Percentiles rank a stretch among this genome's conserved stretches.
These are phyloP conservation scores for Eubasilissa regina DNA, from an alignment of 1,140 invertebrate species.

Conservation along the genomic window DNA sequence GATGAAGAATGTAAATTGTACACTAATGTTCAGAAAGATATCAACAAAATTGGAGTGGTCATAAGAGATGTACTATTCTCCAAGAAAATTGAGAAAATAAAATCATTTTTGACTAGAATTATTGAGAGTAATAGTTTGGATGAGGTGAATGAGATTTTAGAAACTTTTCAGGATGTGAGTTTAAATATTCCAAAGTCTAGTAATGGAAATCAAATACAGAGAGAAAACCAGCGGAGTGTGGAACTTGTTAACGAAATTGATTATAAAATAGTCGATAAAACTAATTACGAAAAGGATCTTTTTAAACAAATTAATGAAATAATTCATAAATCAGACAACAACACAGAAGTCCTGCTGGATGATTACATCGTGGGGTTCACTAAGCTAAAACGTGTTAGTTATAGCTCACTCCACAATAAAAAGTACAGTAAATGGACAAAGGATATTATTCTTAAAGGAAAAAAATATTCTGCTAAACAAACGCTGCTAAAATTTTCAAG, in stretches of 20 bases:
- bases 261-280: background rate
- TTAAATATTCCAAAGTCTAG: background rate
- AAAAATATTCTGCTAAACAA: background rate
- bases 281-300: background rate
- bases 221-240: background rate
- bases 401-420: background rate
- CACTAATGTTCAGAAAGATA: slow-evolving; percentile 16
- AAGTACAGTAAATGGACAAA: background rate
- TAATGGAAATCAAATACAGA: background rate
- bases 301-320: background rate
- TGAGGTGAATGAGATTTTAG: background rate
- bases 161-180: background rate
- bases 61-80: background rate
- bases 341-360: background rate
- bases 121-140: background rate
- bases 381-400: background rate
- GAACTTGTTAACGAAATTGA: background rate
- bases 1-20: background rate
- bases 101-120: background rate
- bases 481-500: background rate
- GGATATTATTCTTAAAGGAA: background rate
- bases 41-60: slow-evolving; percentile 10
- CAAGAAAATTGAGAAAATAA: background rate
- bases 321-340: background rate
- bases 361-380: too few relatives aligned